phyloP scores from a whole-genome alignment of 2,888 invertebrate species.

The Deladenus siricidicola region DNA sequence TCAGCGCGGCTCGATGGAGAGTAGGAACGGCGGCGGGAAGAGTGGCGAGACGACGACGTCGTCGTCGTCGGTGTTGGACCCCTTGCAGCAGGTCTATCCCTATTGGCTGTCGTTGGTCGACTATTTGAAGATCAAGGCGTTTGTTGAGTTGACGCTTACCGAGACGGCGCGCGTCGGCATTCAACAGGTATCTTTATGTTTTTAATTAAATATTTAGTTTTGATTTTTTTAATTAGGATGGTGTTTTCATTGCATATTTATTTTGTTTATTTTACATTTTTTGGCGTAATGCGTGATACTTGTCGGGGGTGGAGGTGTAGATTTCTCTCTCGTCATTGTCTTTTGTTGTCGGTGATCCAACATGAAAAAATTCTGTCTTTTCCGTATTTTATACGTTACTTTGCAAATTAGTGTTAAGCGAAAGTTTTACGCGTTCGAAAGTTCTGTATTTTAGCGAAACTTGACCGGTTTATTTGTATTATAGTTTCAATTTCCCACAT shows the following conservation, averaged over 20 bases:
- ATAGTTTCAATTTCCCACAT: too few relatives aligned
- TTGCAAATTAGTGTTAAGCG: too few relatives aligned
- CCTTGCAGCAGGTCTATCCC: constrained; percentile 69
- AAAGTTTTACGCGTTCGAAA: too few relatives aligned
- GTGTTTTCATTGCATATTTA: background rate
- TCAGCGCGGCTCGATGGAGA: constrained; percentile 52
- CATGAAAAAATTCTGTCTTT: too few relatives aligned
- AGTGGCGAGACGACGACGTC: background rate
- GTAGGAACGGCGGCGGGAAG: constrained; percentile 50
- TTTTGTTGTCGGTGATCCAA: too few relatives aligned
- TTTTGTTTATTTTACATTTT: too few relatives aligned
- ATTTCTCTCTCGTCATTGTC: too few relatives aligned
- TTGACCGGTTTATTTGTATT: too few relatives aligned
- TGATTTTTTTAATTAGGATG: background rate
- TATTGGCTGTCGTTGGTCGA: constrained; percentile 90
- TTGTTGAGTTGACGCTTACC: constrained; percentile 84
- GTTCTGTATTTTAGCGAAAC: too few relatives aligned
- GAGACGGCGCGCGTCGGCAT: constrained; percentile 77
- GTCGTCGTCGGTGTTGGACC: constrained; percentile 58
- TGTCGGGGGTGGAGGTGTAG: too few relatives aligned
- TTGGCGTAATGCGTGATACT: too few relatives aligned
- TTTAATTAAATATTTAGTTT: constrained; percentile 1
- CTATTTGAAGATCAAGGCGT: constrained; percentile 88
- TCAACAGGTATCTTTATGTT: constrained; percentile 56
- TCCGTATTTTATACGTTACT: too few relatives aligned